These are phyloP conservation scores for Coccyzus lansbergi DNA, from an alignment of 2,797 vertebrate genomes.

Conservation along the genomic window DNA sequence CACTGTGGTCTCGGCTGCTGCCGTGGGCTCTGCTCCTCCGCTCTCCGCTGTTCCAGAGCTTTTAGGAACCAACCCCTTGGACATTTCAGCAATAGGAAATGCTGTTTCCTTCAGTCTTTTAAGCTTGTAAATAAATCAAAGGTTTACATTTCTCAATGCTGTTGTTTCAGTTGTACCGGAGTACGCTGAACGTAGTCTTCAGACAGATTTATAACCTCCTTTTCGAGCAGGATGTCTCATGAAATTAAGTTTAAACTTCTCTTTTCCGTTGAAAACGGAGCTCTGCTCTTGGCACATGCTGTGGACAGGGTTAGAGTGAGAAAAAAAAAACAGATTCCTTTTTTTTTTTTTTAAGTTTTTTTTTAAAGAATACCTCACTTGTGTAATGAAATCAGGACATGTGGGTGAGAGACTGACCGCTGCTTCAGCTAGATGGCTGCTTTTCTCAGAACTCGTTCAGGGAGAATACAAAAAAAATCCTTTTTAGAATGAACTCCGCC, in stretches of 20 bases:
- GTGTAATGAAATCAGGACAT: slow-evolving; percentile 80
- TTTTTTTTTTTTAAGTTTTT: slow-evolving; percentile 13
- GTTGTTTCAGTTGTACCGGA: slow-evolving; percentile 55
- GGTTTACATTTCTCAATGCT: slow-evolving; percentile 78
- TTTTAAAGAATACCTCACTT: slow-evolving; percentile 83
- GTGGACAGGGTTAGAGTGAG: slow-evolving; percentile 39
- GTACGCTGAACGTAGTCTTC: slow-evolving; percentile 69
- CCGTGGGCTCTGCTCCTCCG: slow-evolving; percentile 66
- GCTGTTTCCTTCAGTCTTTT: slow-evolving; percentile 72
- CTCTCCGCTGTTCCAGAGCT: slow-evolving; percentile 61
- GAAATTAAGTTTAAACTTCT: slow-evolving; percentile 27
- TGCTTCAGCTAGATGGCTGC: slow-evolving; percentile 73
- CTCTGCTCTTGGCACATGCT: slow-evolving; percentile 43
- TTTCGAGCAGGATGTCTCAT: not conserved
- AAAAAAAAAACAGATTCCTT: not conserved
- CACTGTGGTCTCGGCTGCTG: slow-evolving; percentile 65
- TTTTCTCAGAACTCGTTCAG: slow-evolving; percentile 80
- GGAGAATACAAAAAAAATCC: slow-evolving; percentile 76
- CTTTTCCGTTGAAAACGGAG: slow-evolving; percentile 41
- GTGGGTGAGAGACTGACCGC: slow-evolving; percentile 76
- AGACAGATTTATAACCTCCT: slow-evolving; percentile 50
- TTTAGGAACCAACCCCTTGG: slow-evolving; percentile 68
- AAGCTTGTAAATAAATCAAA: slow-evolving; percentile 78
- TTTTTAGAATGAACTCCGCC: slow-evolving; percentile 68
- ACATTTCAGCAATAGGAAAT: slow-evolving; percentile 76